Percentiles rank a stretch among this genome's conserved stretches.
These are phyloP conservation scores for Gobio gobio DNA, from an alignment of 2,113 vertebrate species.

Conservation along the genomic window DNA sequence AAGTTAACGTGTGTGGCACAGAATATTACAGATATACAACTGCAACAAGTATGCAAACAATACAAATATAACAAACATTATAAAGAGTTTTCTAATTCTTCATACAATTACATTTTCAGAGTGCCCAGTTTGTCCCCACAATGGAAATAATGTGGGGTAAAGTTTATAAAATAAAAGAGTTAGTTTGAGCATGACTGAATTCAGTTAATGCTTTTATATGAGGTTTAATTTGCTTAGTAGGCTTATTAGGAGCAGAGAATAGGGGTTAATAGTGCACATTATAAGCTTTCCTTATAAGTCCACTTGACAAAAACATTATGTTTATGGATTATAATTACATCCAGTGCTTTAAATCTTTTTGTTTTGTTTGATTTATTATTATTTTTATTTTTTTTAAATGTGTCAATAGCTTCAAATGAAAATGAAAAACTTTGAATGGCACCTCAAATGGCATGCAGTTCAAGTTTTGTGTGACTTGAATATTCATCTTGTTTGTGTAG, in stretches of 20 bases:
- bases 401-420: too few species aligned
- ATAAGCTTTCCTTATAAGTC: neutral
- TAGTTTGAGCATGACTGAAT: neutral
- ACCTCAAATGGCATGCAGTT: neutral
- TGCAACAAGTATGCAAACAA: too few species aligned
- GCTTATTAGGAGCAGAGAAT: neutral
- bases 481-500: neutral
- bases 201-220: neutral
- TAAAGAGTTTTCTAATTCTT: too few species aligned
- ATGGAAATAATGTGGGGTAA: neutral
- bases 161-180: neutral
- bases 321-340: neutral
- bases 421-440: too few species aligned
- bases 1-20: too few species aligned
- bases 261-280: neutral
- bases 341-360: neutral
- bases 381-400: too few species aligned
- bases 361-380: too few species aligned
- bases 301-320: neutral
- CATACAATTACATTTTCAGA: neutral
- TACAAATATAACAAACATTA: too few species aligned
- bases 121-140: neutral
- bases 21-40: too few species aligned
- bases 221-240: neutral
- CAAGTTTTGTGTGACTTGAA: neutral